Base-by-base conservation (phyloP, 2,888 invertebrate genomes). In the Drosophila gaucha region DNA sequence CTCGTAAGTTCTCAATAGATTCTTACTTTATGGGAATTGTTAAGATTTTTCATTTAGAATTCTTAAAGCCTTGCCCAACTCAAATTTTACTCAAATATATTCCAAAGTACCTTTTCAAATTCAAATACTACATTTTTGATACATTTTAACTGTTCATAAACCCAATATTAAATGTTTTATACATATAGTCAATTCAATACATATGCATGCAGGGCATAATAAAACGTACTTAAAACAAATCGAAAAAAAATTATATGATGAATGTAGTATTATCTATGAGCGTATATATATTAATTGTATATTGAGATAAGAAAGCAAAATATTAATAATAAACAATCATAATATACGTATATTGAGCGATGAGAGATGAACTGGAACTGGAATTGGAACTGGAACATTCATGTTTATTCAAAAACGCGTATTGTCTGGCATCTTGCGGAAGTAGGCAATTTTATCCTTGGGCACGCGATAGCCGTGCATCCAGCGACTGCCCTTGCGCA, bases 401-500 rank as follows among this genome's bases (percentile, higher is more conserved):
- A n/a, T n/a, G n/a, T n/a, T n/a, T n/a, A n/a, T n/a, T n/a, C n/a
- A 90, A 91, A 96, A 96, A 86, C 96, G 93, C 78, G 96, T 95
- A 87, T 97, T 95, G 82, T 96, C 96, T 0, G 97, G 96, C 94
- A 96, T 95, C 88, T 96, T 95, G 12, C 96, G 94, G 90, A 97
- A 97, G 91, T 95, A 96, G 0, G 97, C 96, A 10, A 97, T 94
- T 90, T 96, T 94, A 77, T 96, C 94, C 54, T 95, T 93, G 9
- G 96, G 95, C 9, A 97, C 97, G 79, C 94, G 93, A 90, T 97
- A 97, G 86, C 96, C 95, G 89, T 97, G 97, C 89, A 98, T 96
- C 97, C 97, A 97, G 67, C 97, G 94, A 74, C 95, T 97, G 1
- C 98, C 97, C 87, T 97, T 97, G 31, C 97, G 94, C 38, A 96